Percentiles rank a stretch among this genome's conserved stretches.
Evolutionary conservation across 2,888 invertebrate genomes (phyloP).

Genomic region (Volucella inflata): DNA sequence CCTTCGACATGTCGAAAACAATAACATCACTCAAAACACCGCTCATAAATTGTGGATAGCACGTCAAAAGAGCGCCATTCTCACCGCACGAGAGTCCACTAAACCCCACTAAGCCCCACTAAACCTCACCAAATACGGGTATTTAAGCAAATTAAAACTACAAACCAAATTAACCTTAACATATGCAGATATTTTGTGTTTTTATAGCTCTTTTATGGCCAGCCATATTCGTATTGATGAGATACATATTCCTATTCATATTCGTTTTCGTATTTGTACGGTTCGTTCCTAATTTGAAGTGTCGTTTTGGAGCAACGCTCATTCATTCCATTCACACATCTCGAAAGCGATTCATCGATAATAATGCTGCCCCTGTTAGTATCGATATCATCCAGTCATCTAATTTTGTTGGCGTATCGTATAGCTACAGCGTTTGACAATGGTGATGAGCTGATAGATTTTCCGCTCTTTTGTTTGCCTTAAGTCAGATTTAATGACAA

Average conservation of each 20-base stretch:
- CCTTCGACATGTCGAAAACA: conserved; percentile 11
- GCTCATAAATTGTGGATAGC: conserved; percentile 11
- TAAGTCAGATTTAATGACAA: conserved; percentile 63
- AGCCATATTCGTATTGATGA: conserved; percentile 21
- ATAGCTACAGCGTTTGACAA: conserved; percentile 2
- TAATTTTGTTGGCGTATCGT: no score
- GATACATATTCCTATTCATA: conserved; percentile 24
- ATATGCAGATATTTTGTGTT: conserved; percentile 29
- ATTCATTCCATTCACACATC: conserved; percentile 48
- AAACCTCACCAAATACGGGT: conserved; percentile 21
- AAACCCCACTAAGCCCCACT: no score
- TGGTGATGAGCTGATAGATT: conserved; percentile 64
- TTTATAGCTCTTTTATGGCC: conserved; percentile 32
- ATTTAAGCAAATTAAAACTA: conserved; percentile 22
- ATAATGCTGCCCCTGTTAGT: conserved; percentile 31
- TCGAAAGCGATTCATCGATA: conserved; percentile 25
- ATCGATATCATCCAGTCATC: not conserved
- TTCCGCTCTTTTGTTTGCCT: conserved; percentile 72
- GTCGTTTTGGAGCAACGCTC: conserved; percentile 8
- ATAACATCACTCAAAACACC: conserved; percentile 22
- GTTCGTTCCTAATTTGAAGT: conserved; percentile 47
- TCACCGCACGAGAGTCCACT: not conserved
- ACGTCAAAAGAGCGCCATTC: not conserved
- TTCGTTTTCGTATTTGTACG: conserved; percentile 39
- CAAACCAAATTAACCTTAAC: conserved; percentile 7